Percentiles rank a stretch among this genome's conserved stretches.
phyloP scores from a whole-genome alignment of 2,113 vertebrate species.

The Atlantisia rogersi region DNA sequence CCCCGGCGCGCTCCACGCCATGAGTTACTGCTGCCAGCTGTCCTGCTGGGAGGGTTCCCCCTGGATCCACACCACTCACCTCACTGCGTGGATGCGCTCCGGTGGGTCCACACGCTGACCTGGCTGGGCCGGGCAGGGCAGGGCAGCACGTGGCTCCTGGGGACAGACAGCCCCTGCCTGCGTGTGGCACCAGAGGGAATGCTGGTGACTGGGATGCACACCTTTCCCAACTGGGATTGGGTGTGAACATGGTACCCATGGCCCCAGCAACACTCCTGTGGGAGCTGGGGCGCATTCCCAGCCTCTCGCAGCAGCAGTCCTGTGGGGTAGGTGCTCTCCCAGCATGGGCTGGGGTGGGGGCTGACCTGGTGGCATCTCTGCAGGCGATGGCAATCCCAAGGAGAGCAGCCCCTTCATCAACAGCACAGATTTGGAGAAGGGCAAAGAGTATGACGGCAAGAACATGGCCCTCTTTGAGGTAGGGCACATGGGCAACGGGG shows the following conservation, averaged over 20 bases:
- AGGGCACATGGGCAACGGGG: neutral
- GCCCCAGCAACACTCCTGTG: rapidly evolving
- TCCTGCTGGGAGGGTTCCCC: neutral
- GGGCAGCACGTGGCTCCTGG: neutral
- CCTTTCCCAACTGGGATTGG: neutral
- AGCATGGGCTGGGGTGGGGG: rapidly evolving
- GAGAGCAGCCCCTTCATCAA: conserved; percentile 99
- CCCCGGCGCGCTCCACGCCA: rapidly evolving
- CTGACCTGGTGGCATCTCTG: neutral
- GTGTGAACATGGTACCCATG: rapidly evolving
- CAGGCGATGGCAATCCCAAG: conserved; percentile 97
- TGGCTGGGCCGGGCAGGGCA: neutral
- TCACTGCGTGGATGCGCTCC: conserved; percentile 3
- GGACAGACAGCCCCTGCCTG: rapidly evolving
- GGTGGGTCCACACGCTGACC: rapidly evolving
- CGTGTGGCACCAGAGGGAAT: rapidly evolving
- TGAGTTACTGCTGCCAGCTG: neutral
- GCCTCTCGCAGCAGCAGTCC: rapidly evolving
- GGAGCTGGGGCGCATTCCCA: rapidly evolving
- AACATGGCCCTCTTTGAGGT: conserved; percentile 99
- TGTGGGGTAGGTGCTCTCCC: rapidly evolving
- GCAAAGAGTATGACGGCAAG: conserved; percentile 93
- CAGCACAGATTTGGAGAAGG: conserved; percentile 94
- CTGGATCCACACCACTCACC: neutral
- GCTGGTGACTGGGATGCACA: rapidly evolving